Conservation (phyloP, 2,797 vertebrate species). For the Spinibarbus caldwelli region DNA sequence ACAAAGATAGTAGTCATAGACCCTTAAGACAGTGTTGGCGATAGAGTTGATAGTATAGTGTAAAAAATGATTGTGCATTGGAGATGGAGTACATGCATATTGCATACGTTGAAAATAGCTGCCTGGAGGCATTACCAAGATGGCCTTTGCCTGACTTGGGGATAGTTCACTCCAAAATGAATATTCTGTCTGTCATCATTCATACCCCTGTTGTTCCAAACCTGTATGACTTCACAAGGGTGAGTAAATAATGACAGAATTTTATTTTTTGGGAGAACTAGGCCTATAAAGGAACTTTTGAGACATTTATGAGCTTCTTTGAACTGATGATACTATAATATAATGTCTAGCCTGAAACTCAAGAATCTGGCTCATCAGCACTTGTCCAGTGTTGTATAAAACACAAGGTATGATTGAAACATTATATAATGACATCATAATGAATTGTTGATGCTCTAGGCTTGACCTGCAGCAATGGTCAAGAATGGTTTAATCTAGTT, state of each 20-base stretch:
- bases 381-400: neutral
- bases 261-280: neutral
- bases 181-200: neutral
- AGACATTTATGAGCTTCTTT: neutral
- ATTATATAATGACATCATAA: neutral
- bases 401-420: neutral
- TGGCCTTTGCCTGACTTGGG: neutral
- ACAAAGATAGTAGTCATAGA: neutral
- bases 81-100: neutral
- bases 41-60: neutral
- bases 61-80: neutral
- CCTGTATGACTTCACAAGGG: neutral
- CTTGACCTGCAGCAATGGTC: neutral
- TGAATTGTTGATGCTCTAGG: neutral
- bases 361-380: neutral
- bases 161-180: neutral
- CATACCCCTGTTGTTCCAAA: neutral
- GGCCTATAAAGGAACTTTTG: neutral
- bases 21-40: neutral
- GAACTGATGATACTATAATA: neutral
- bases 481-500: neutral
- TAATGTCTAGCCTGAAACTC: neutral
- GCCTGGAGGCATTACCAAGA: neutral
- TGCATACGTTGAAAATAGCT: neutral
- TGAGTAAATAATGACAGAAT: neutral